Percentiles rank a stretch among this genome's conserved stretches.
Evolutionary conservation across 2,797 vertebrate species (phyloP).

Genomic region (Brachyrhaphis roseni): DNA sequence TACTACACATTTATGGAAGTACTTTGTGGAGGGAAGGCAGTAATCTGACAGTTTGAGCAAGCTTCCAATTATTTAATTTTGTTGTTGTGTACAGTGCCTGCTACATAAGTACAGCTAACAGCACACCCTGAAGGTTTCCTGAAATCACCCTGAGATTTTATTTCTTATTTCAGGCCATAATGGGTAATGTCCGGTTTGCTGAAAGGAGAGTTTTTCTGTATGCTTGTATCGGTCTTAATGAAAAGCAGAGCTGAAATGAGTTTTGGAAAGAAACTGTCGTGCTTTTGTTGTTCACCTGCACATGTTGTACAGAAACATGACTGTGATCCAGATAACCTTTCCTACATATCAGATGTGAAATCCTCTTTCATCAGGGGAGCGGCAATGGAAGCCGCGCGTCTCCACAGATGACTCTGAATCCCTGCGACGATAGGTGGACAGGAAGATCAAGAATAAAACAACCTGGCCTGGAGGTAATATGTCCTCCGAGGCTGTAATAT

Average conservation of each 20-base stretch:
- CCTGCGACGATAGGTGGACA: slow-evolving; percentile 69
- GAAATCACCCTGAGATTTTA: slow-evolving; percentile 63
- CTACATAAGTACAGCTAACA: slow-evolving; percentile 29
- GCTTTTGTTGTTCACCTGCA: slow-evolving; percentile 67
- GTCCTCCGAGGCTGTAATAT: slow-evolving; percentile 75
- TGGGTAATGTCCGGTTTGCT: slow-evolving; percentile 54
- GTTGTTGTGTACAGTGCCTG: slow-evolving; percentile 39
- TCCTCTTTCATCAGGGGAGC: slow-evolving; percentile 71
- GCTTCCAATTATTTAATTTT: slow-evolving; percentile 63
- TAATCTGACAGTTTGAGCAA: slow-evolving; percentile 59
- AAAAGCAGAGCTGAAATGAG: slow-evolving; percentile 74
- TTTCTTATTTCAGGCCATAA: slow-evolving; percentile 66
- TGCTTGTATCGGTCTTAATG: slow-evolving; percentile 60
- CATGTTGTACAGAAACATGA: slow-evolving; percentile 72
- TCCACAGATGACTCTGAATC: slow-evolving; percentile 63
- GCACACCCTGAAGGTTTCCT: slow-evolving; percentile 61
- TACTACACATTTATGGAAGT: slow-evolving; percentile 42
- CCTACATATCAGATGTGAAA: slow-evolving; percentile 73
- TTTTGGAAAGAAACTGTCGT: slow-evolving; percentile 60
- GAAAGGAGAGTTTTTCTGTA: slow-evolving; percentile 64
- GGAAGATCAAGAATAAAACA: slow-evolving; percentile 80
- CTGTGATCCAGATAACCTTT: slow-evolving; percentile 79
- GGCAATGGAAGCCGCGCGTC: slow-evolving; percentile 58
- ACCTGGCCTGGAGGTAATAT: slow-evolving; percentile 74
- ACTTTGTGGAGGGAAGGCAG: slow-evolving; percentile 35